Conservation (phyloP, 2,797 vertebrate genomes). For the Rhyacichthys aspro region DNA sequence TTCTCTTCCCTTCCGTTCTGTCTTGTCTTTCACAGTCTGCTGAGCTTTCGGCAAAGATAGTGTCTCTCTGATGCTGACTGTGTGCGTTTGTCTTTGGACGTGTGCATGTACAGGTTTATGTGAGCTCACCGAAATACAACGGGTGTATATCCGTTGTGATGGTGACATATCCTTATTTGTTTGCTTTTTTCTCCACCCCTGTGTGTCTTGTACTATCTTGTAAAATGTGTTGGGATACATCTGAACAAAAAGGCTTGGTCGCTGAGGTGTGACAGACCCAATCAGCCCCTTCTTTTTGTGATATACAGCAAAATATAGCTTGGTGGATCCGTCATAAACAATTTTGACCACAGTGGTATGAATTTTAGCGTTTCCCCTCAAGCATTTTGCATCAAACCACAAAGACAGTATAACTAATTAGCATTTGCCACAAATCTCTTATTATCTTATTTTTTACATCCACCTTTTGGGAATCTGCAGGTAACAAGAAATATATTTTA, state of each 20-base stretch:
- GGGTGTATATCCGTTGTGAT: slow-evolving; percentile 52
- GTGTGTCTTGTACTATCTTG: slow-evolving; percentile 65
- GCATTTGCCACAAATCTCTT: too few species aligned
- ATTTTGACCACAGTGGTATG: too few species aligned
- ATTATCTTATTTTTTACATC: too few species aligned
- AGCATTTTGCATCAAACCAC: too few species aligned
- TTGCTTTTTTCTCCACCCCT: slow-evolving; percentile 47
- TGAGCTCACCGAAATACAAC: slow-evolving; percentile 41
- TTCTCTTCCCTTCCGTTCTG: slow-evolving; percentile 64
- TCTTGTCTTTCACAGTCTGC: slow-evolving; percentile 78
- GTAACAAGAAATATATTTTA: too few species aligned
- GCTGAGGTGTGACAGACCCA: slow-evolving; percentile 58
- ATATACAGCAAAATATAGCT: slow-evolving; percentile 27
- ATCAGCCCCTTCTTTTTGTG: slow-evolving; percentile 47
- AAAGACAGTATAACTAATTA: too few species aligned
- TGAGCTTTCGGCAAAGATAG: slow-evolving; percentile 69
- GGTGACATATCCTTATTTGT: slow-evolving; percentile 71
- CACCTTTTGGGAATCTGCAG: too few species aligned
- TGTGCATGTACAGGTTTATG: slow-evolving; percentile 29
- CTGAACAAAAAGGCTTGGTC: slow-evolving; percentile 45
- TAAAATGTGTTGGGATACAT: slow-evolving; percentile 61
- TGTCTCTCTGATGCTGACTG: slow-evolving; percentile 49
- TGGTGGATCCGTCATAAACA: too few species aligned
- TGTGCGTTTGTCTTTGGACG: slow-evolving; percentile 23
- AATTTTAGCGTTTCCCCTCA: too few species aligned